Evolutionary conservation across 2,888 invertebrate species (phyloP), one percentile per base, ranked within the genome.

Genomic region (Drosophila phalerata): DNA sequence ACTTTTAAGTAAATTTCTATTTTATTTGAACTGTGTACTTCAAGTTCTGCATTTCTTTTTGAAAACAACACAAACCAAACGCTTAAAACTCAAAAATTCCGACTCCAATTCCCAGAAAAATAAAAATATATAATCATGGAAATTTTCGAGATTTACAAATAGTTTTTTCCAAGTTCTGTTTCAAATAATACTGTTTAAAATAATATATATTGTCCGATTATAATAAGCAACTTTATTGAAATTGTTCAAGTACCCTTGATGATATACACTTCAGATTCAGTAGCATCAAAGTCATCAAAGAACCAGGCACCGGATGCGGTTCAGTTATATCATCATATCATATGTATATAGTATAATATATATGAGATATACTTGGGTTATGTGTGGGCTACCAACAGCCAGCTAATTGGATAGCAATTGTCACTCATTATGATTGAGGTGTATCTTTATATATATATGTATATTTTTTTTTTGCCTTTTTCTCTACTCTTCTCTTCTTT

Each of bases 341-440:
- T 37, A 15, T 43, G 38, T 37, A 34, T 55, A 38, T 42, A 11
- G 34, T 67, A 17, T 19, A 34, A 8, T 28, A 25, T 37, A 42
- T 30, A 17, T 55, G 30, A 37, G 38, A 28, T 25, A 34, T n/a
- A 40, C 38, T 38, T 55, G 13, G 10, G 30, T 49, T 40, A 25
- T 28, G 11, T 37, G 42, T 56, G n/a, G 30, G 10, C 10, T 49
- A 5, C 30, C 40, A 69, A 55, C 45, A 19, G 43, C 9, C 22
- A 10, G 71, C 77, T 74, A 74, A 77, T 74, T 74, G 74, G 65
- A 57, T 47, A 57, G 42, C 77, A 65, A 74, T 74, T 74, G 77
- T 72, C 77, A 74, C 48, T 77, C 78, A 66, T 74, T 74, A 77
- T 72, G 77, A 72, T 66, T 55, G 55, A 42, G 42, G n/a, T 45